phyloP scores from a whole-genome alignment of 1,140 invertebrate genomes.

The Fopius arisanus region DNA sequence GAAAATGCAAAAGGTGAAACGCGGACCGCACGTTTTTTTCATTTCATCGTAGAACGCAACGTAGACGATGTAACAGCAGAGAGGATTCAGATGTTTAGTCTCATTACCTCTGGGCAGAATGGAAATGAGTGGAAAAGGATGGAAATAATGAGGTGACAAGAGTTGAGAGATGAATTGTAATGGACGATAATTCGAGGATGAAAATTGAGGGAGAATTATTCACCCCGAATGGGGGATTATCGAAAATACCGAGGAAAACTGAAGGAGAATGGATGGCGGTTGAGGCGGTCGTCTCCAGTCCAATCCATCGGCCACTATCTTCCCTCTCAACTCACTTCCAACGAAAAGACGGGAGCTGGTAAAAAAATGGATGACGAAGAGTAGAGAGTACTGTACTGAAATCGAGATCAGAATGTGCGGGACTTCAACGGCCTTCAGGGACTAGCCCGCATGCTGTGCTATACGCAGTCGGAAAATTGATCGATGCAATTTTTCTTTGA shows the following conservation, averaged over 20 bases:
- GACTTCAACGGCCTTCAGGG: too few relatives aligned
- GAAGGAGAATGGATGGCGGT: neutral
- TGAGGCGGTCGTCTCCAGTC: neutral
- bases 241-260: neutral
- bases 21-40: neutral
- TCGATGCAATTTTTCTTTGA: too few relatives aligned
- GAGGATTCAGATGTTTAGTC: conserved; percentile 24
- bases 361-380: neutral
- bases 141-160: conserved; percentile 7
- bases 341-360: neutral
- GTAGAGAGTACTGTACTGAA: neutral
- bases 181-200: neutral
- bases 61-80: conserved; percentile 1
- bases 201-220: neutral
- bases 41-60: conserved; percentile 10
- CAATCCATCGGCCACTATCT: neutral
- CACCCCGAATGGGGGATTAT: neutral
- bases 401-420: too few relatives aligned
- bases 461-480: too few relatives aligned
- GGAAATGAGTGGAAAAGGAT: conserved; percentile 10
- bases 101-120: conserved; percentile 11
- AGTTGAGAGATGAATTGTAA: neutral
- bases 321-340: neutral
- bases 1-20: too few relatives aligned
- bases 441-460: too few relatives aligned